Percentiles rank a stretch among this genome's conserved stretches.
phyloP scores from a whole-genome alignment of 2,113 vertebrate species.

The Thalassoma bifasciatum region DNA sequence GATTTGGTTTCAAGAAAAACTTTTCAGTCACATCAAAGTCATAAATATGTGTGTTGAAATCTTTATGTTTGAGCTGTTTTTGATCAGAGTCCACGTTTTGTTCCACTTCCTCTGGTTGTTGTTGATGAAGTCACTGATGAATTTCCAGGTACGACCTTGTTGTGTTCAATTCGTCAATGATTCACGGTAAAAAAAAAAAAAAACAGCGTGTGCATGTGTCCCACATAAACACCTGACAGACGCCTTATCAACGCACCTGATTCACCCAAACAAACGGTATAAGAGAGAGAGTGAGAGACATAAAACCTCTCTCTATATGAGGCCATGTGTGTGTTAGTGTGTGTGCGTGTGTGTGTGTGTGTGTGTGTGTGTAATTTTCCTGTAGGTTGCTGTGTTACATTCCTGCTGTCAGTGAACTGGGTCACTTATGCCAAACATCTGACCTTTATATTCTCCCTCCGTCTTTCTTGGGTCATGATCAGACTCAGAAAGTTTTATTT shows the following conservation, averaged over 20 bases:
- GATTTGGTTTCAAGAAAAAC: no score
- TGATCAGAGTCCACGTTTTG: not conserved
- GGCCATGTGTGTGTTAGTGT: not conserved
- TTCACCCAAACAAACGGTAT: not conserved
- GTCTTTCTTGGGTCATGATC: not conserved
- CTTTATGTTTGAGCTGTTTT: no score
- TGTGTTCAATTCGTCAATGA: not conserved
- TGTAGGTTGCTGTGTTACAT: not conserved
- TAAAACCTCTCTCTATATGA: no score
- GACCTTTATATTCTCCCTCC: not conserved
- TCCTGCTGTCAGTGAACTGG: conserved; percentile 10
- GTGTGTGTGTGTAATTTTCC: not conserved
- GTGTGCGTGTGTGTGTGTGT: not conserved
- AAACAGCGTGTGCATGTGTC: not conserved
- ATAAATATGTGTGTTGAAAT: no score
- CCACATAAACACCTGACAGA: not conserved
- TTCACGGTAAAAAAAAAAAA: not conserved
- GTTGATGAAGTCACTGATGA: not conserved
- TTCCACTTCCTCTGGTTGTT: not conserved
- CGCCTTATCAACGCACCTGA: not conserved
- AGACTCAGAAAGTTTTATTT: no score
- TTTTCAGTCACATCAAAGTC: no score
- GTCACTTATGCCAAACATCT: not conserved
- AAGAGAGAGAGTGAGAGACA: no score
- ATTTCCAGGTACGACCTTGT: not conserved